Evolutionary conservation across 2,888 invertebrate genomes (phyloP), one percentile per base, ranked within the genome.

Genomic region (Trisateles emortualis): DNA sequence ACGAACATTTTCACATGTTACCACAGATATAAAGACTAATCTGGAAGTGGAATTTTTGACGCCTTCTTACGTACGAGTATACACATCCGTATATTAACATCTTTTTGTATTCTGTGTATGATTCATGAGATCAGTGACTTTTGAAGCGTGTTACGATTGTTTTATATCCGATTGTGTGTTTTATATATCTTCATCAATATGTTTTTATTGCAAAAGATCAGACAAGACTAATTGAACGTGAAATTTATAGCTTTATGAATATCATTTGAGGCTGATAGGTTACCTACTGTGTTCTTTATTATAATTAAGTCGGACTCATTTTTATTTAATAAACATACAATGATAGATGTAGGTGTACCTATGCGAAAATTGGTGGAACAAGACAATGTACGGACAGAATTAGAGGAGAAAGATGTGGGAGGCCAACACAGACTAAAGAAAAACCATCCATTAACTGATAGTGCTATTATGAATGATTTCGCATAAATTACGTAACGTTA

Each of bases 1-100:
- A 73, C 69, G 66, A 74, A 76, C 62, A 67, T 77, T 79, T 83
- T 78, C 68, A 69, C 72, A 72, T 33, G 62, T 50, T 61, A 53
- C 57, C 61, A 35, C 45, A 40, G 68, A 62, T 53, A 39, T 70
- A 65, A 47, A 68, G 47, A 19, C 43, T 56, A 59, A 56, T 59
- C 65, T 72, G 29, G 65, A 70, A 64, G 63, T 60, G 63, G 58
- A 54, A 64, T 61, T 61, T 67, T 66, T 65, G 52, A 45, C 62
- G 55, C 52, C 43, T 58, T 52, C 47, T 45, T 57, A 51, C 41
- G 48, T 53, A 53, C 35, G 13, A 33, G 2, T 52, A 32, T 24
- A 55, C 48, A 52, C 51, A 47, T 62, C 44, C 49, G 45, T 22
- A 55, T 49, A 54, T 60, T 64, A 64, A 53, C 61, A 57, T 41